Base-by-base conservation (phyloP, 2,113 vertebrate genomes). In the Hepsetus odoe region DNA sequence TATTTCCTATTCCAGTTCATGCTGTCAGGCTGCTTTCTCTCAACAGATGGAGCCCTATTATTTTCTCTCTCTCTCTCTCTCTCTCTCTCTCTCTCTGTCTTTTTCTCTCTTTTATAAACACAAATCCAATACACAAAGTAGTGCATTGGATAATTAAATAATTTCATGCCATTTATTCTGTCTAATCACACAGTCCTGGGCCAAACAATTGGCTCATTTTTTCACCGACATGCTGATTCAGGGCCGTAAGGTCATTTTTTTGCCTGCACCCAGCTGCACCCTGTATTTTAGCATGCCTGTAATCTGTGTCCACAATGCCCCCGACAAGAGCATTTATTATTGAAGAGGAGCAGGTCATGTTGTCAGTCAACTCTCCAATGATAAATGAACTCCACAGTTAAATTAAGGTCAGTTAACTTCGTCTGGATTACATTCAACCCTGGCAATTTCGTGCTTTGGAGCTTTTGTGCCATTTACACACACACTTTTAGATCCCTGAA, bases 201-300 rank as follows among this genome's bases (percentile, higher is more conserved):
- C 42, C 66, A 56, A 38, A 83, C 74, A 66, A 51, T 66, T 46
- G 16, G 24, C 46, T 49, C 83, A 83, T 85, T 87, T 74, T 83
- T 84, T 84, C 38, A 85, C 56, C 71, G 69, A 46, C 44, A 75
- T 86, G 84, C 88, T 89, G 87, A 91, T 86, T 72, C 85, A 88
- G 87, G 84, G 59, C 72, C 35, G 30, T 24, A 74, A 84, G 84
- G 86, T 91, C 88, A 89, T 84, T 76, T 86, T 84, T 78, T 84
- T 30, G 28, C 49, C 22, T 12, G 30, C 16, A 32, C 53, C 53
- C 53, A 33, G 44, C n/a, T 66, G 33, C 61, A 65, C 35, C 55
- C 51, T 35, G 28, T 55, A 28, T 22, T 79, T 55, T 42, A 35
- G 13, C 46, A 67, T 67, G 8, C 32, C n/a, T 53, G 42, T 77